Evolutionary conservation across 2,888 invertebrate species (phyloP).

Genomic region (Anagyrus pseudococci): DNA sequence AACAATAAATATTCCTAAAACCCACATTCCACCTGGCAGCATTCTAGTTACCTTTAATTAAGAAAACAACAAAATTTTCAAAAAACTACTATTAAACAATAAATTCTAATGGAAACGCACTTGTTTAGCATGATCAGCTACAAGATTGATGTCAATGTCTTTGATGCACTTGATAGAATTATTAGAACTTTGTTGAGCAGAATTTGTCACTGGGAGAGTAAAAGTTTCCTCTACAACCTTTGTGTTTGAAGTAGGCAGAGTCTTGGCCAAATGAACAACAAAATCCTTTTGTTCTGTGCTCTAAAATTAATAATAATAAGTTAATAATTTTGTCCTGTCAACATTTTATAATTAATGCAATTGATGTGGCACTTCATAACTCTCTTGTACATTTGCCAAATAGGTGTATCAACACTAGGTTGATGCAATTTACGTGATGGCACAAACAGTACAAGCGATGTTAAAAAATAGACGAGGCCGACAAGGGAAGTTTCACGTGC

Average conservation of each 20-base stretch:
- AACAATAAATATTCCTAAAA: slow-evolving; percentile 82
- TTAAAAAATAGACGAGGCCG: neutral
- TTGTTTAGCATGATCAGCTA: slow-evolving; percentile 84
- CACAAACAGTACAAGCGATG: neutral
- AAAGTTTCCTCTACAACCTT: slow-evolving; percentile 60
- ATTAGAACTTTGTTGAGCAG: slow-evolving; percentile 50
- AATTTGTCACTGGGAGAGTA: slow-evolving; percentile 57
- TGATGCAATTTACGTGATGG: neutral
- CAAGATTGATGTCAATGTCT: slow-evolving; percentile 72
- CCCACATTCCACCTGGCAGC: slow-evolving; percentile 89
- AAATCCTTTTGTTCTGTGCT: slow-evolving; percentile 73
- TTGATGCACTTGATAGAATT: slow-evolving; percentile 64
- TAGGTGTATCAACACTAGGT: neutral
- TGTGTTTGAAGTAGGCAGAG: slow-evolving; percentile 68
- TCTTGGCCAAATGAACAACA: slow-evolving; percentile 81
- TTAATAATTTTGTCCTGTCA: slow-evolving; percentile 3
- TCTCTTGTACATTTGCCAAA: too few relatives aligned
- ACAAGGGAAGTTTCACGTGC: neutral
- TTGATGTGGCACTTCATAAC: neutral
- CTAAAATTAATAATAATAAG: slow-evolving; percentile 58
- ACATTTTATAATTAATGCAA: neutral
- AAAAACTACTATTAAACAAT: neutral
- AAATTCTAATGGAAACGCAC: slow-evolving; percentile 54
- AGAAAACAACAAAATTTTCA: slow-evolving; percentile 1
- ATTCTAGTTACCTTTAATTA: slow-evolving; percentile 74